Base-by-base conservation (phyloP, 2,888 invertebrate species). In the Eupithecia insigniata region DNA sequence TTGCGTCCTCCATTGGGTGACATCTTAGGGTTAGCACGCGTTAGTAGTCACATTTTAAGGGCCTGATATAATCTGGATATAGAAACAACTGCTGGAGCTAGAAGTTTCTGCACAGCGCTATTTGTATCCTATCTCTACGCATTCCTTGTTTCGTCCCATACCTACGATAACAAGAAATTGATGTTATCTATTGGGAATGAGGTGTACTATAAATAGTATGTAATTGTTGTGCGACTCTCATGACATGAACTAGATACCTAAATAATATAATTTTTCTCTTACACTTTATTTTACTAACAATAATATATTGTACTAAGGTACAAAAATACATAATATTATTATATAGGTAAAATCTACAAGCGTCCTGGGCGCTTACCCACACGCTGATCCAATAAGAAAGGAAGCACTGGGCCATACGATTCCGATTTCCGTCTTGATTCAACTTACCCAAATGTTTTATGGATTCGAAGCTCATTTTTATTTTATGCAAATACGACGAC, bases 1-100 rank as follows among this genome's bases (percentile, higher is more conserved):
- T 85, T 85, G 85, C 83, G 80, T 82, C 83, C 82, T 83, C 83
- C 80, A 80, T 84, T 86, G 83, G 84, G 84, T 85, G 85, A 81
- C 83, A 81, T 71, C 66, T 60, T 82, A 88, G 83, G 85, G 85
- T 78, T 86, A 10, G n/a, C 61, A 62, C 22, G n/a, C 3, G 26
- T 26, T 4, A 51, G 3, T 51, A 22, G 46, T 46, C n/a, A 46
- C n/a, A 8, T 46, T 46, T n/a, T 10, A n/a, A 46, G n/a, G 46
- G 46, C 10, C 46, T 22, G 51, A n/a, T 22, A 36, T 22, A 22
- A 51, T n/a, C n/a, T n/a, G 51, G 0, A 51, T 12, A 46, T 10
- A 8, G 46, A 3, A 51, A 22, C 22, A 22, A 51, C n/a, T 46
- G 46, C 8, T n/a, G 18, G 2, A 18, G 43, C 14, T 39, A 8